Evolutionary conservation across 1,140 invertebrate species (phyloP), one percentile per base, ranked within the genome.

Genomic region (Drosophila kanapiae): DNA sequence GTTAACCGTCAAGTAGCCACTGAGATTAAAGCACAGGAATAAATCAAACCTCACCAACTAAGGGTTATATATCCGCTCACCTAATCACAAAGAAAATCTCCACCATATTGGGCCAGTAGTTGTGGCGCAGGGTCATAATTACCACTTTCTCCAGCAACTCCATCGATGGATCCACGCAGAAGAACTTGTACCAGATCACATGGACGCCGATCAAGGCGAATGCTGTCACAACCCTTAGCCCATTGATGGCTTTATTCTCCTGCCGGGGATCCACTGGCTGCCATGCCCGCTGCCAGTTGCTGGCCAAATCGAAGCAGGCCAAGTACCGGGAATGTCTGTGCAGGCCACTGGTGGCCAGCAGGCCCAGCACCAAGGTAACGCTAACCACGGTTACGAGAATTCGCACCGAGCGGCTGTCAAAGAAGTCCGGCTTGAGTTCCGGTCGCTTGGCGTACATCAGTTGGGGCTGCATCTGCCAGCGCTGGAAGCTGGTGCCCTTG

Each of bases 51-150:
- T 31, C 31, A 31, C 31, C 7, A 8, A 10, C 45, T 14, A 3
- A 42, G 14, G 10, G 9, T 6, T 10, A 14, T 10, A 14, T 37
- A 27, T 0, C 4, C 10, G 18, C 58, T 13, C 8, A 83, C 80
- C 80, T 83, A 49, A 85, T 47, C 23, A 69, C 53, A 37, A 85
- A 86, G 57, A 85, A 85, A 0, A 85, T 31, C 27, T 85, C 82
- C 63, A 85, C 42, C 23, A 47, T 43, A 18, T 10, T 40, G 4
- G 78, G 47, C 60, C 70, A 18, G n/a, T 72, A 84, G 9, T 16
- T 31, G 9, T 71, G 56, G 4, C n/a, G 38, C 18, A 75, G 37
- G 6, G 31, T 23, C 8, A 85, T 37, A 6, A n/a, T n/a, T 9
- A 31, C 42, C 23, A 82, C 0, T 35, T 54, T 43, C 0, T 18